Evolutionary conservation across 1,140 invertebrate species (phyloP), one percentile per base, ranked within the genome.

Genomic region (Thrips palmi): DNA sequence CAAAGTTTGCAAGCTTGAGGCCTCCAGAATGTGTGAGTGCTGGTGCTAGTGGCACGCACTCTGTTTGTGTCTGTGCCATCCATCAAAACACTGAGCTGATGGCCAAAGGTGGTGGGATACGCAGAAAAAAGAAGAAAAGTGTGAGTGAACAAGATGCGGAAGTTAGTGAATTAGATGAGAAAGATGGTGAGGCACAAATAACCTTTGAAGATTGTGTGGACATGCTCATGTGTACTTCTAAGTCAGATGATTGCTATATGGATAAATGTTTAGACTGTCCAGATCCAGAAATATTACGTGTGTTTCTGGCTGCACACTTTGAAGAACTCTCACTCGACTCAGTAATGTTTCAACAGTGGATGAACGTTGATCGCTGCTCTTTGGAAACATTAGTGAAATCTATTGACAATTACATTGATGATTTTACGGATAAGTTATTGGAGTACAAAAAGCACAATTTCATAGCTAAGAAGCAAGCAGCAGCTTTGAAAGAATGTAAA

Each of bases 381-480:
- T 19, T 44, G 35, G 22, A 36, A 21, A 44, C 33, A 30, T 17
- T 44, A 12, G 15, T 31, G 15, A 36, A 44, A 41, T 23, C 39
- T 22, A n/a, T 27, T 24, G 43, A 45, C 7, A 30, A 45, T 10
- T 45, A 19, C 14, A 33, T 45, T 31, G 40, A 42, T 25, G 28
- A 17, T 12, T 37, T 42, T 12, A 23, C n/a, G 18, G 14, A 37
- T 28, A 37, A 37, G 19, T 18, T 37, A 7, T 18, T 34, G 12
- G 1, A 15, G n/a, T 33, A 41, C 11, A 30, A 32, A 42, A 30
- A 14, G 6, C 45, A 52, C 41, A 29, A 41, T 21, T 52, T 48
- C 32, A 45, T 50, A 21, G 41, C 46, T 24, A 43, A 47, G 42
- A 19, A 45, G 14, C 44, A 47, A 38, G 14, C 35, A 25, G 40